These are phyloP conservation scores for Hylyphantes graminicola DNA, from an alignment of 1,140 invertebrate species.

Conservation along the genomic window DNA sequence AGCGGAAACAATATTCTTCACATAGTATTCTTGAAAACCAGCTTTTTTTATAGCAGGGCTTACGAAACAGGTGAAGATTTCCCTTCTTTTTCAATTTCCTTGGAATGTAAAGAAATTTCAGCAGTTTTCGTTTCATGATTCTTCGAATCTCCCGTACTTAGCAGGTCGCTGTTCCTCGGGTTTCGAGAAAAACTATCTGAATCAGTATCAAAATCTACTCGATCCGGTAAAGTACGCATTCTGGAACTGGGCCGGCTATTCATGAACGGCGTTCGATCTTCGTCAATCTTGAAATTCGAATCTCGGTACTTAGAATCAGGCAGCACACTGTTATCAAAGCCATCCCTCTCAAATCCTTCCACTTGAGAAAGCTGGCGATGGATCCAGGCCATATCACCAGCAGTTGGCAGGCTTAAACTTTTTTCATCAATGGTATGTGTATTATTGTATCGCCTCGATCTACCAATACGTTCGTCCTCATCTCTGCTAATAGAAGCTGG, in stretches of 20 bases:
- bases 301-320: slow-evolving; percentile 3
- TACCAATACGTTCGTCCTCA: background rate
- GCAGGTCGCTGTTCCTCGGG: background rate
- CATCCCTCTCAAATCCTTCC: slow-evolving; percentile 22
- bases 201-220: background rate
- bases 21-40: too few relatives aligned
- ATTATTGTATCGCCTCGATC: background rate
- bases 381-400: slow-evolving; percentile 22
- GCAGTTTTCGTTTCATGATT: background rate
- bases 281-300: slow-evolving; percentile 1
- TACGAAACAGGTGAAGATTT: background rate
- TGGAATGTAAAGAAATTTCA: background rate
- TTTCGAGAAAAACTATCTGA: slow-evolving; percentile 4
- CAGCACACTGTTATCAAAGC: background rate
- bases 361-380: slow-evolving; percentile 12
- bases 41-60: too few relatives aligned
- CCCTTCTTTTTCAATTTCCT: slow-evolving; percentile 5
- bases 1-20: too few relatives aligned
- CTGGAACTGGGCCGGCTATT: background rate
- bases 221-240: background rate
- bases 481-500: background rate
- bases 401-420: slow-evolving; percentile 29
- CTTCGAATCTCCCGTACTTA: background rate
- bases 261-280: background rate
- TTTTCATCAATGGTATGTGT: slow-evolving; percentile 7